Base-by-base conservation (phyloP, 2,888 invertebrate species). In the Entomobrya multifasciata region DNA sequence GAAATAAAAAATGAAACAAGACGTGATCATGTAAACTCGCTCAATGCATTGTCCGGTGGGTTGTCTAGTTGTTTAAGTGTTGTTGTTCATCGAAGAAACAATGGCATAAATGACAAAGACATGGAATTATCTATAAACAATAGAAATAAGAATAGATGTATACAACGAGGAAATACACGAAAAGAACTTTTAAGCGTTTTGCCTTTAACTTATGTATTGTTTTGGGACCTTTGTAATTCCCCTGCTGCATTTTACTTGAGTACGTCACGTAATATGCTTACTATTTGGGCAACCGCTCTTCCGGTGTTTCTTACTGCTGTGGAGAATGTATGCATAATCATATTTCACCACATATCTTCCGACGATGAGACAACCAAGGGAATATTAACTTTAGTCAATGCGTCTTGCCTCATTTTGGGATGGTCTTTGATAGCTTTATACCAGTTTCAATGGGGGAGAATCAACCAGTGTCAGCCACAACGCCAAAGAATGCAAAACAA, bases 141-240 rank as follows among this genome's bases (percentile, higher is more conserved):
- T 49, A 52, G 8, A 8, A 36, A 36, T 8, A 6, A 8, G 5
- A 36, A 36, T 27, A 49, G 52, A 11, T 4, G 17, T n/a, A n/a
- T n/a, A n/a, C n/a, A n/a, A 22, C 25, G 22, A 57, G 74, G 30
- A 55, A 55, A 77, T 57, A 57, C 15, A 57, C 57, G 36, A 25
- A 27, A 70, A 77, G 78, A 72, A 52, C 47, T 79, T 36, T 49
- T 22, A 17, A 88, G 41, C 86, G 87, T 87, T 36, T 70, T 87
- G 17, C 62, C 82, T n/a, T 44, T 87, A 25, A 80, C 89, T 10
- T 91, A 90, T 76, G 67, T 90, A 1, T 74, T 90, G 52, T 91
- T 90, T 79, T 91, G 91, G 91, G 91, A 91, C 49, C 85, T 87
- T 62, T 82, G 77, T 44, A 47, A 60, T n/a, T 79, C 72, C 10